Base-by-base conservation (phyloP, 2,113 vertebrate genomes). In the Amia ocellicauda region DNA sequence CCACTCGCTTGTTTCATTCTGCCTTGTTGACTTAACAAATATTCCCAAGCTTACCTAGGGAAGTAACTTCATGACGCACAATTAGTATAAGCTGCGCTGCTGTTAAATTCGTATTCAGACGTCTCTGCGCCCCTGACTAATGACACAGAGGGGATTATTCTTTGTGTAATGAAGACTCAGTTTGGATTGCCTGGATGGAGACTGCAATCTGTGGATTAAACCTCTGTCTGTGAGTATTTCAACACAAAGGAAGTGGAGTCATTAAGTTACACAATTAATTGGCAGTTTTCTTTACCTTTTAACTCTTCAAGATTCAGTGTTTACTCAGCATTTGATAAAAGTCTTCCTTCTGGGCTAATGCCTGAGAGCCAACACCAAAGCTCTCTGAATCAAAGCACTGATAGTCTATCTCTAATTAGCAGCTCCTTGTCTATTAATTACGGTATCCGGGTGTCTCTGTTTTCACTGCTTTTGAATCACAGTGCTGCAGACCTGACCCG, bases 401-500 rank as follows among this genome's bases (percentile, higher is more conserved):
- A 4, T 17, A 3, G 45, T 5, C 5, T 17, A 2, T 19, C 16
- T 51, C 5, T 40, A 20, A 31, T 41, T 42, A 63, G 53, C 63
- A 10, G 28, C 80, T 68, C 72, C 22, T 65, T 22, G 60, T 81
- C 16, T 3, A 28, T 69, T 27, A 8, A 73, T 68, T 74, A 54
- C 20, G 69, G 74, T 77, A 65, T 17, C 2, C 26, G 78, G 22
- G 42, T 2, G 36, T 45, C 72, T 43, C 67, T 58, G 64, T 59
- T 76, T 16, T 19, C 1, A 0, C 74, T 66, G 76, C 72, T 82
- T 72, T 78, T 74, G 27, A 62, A 75, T 74, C 83, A 76, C 80
- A 79, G 69, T 42, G 36, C 60, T 17, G 53, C 26, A 54, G 27
- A n/a, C 47, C 71, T 85, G 78, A 83, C 80, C 80, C 62, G 66